phyloP scores from a whole-genome alignment of 2,888 invertebrate genomes.

The Pachymerium ferrugineum region DNA sequence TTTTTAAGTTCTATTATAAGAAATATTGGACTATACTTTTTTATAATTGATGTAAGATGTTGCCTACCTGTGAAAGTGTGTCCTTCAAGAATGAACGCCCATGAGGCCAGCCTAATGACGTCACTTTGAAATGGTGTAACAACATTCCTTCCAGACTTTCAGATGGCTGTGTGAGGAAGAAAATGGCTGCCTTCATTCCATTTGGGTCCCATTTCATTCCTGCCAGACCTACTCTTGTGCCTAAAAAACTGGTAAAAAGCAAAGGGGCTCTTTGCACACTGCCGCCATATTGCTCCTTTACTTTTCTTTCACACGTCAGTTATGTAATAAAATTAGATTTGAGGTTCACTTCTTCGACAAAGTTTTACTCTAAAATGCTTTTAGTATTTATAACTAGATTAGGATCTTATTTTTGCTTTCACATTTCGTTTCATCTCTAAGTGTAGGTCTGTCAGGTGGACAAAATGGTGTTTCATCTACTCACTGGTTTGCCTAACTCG shows the following conservation, averaged over 20 bases:
- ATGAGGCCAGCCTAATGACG: slow-evolving; percentile 30
- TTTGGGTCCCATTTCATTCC: slow-evolving; percentile 14
- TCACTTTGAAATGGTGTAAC: slow-evolving; percentile 32
- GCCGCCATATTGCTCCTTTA: no score
- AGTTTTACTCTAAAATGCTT: no score
- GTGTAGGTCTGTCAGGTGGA: slow-evolving; percentile 17
- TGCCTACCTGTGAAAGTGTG: slow-evolving; percentile 30
- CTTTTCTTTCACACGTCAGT: no score
- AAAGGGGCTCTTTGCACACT: not conserved
- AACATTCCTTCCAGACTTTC: slow-evolving; percentile 32
- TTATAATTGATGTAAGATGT: not conserved
- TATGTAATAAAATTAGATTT: no score
- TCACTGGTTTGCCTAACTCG: not conserved
- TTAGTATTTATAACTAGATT: no score
- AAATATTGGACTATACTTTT: not conserved
- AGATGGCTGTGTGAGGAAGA: slow-evolving; percentile 27
- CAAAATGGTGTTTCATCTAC: slow-evolving; percentile 5
- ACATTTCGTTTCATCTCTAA: not conserved
- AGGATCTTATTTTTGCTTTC: no score
- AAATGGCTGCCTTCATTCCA: slow-evolving; percentile 17
- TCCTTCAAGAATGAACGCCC: slow-evolving; percentile 27
- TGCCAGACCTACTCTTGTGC: slow-evolving; percentile 1
- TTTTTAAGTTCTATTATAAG: not conserved
- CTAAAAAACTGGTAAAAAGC: not conserved
- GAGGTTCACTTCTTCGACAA: no score